Conservation (phyloP, 2,113 vertebrate species). For the Excalfactoria chinensis region DNA sequence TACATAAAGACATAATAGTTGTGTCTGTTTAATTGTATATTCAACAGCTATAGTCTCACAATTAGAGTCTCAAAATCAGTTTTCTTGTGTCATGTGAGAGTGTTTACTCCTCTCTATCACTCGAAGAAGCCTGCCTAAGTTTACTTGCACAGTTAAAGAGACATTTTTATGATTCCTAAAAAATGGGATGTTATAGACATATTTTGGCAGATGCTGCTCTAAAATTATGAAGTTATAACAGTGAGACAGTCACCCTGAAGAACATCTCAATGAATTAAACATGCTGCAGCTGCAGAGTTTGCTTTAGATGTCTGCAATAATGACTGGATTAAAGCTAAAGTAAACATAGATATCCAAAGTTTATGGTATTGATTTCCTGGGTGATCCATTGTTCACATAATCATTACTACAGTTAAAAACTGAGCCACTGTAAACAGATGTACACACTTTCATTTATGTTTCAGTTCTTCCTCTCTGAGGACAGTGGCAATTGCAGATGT, state of each 20-base stretch:
- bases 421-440: conserved; percentile 56
- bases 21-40: neutral
- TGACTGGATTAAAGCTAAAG: conserved; percentile 63
- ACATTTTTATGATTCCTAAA: conserved; percentile 47
- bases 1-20: neutral
- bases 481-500: conserved; percentile 25
- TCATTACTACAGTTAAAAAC: conserved; percentile 54
- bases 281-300: conserved; percentile 73
- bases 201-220: conserved; percentile 69
- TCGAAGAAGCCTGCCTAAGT: conserved; percentile 2
- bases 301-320: conserved; percentile 70
- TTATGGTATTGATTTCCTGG: conserved; percentile 68
- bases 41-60: neutral
- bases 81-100: neutral
- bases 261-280: conserved; percentile 76
- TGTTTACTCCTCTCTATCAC: neutral
- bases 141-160: conserved; percentile 47
- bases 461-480: neutral
- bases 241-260: conserved; percentile 57
- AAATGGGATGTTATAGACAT: conserved; percentile 39
- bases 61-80: neutral
- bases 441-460: conserved; percentile 14
- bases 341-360: conserved; percentile 66
- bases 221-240: conserved; percentile 64
- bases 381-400: conserved; percentile 41